Evolutionary conservation across 2,797 vertebrate genomes (phyloP), one percentile per base, ranked within the genome.

Genomic region (Leptodactylus fallax): DNA sequence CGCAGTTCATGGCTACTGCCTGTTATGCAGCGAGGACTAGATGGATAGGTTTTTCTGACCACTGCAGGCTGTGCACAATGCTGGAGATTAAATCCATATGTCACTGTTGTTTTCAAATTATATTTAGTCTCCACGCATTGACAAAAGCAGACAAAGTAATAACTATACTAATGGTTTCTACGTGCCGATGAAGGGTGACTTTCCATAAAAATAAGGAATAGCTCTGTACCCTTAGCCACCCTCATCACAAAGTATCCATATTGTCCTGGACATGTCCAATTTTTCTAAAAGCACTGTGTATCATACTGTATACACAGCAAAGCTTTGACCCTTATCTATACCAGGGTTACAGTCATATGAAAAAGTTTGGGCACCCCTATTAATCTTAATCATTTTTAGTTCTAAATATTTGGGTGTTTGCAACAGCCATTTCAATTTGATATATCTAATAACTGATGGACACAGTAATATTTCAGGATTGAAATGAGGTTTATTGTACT

Each of bases 31-130:
- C 25, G 36, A 58, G 17, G 27, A 84, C 69, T 63, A 78, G 86
- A 84, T 63, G 19, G 74, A 69, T 79, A 76, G 10, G 21, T 69
- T 65, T 56, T 58, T 69, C 51, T 79, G 51, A 51, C 81, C 81
- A 88, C 81, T 79, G 61, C 61, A 79, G 72, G 87, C 81, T 83
- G 16, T 71, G 61, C 63, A 79, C 49, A 58, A 58, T 4, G 23
- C 74, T 60, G 53, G 45, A 88, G 87, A 88, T 88, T 84, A 88
- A 53, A 88, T 88, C 81, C 87, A 84, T 88, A 88, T 84, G 81
- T 88, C 81, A 88, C 61, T 60, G 61, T 65, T 56, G 27, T 79
- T 83, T 55, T 88, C 53, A 78, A 23, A 84, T 83, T 87, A 78
- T 67, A 67, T 87, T 78, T 83, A 13, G 65, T 65, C 69, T 86